Conservation (phyloP, 2,797 vertebrate genomes). For the Paguma larvata region DNA sequence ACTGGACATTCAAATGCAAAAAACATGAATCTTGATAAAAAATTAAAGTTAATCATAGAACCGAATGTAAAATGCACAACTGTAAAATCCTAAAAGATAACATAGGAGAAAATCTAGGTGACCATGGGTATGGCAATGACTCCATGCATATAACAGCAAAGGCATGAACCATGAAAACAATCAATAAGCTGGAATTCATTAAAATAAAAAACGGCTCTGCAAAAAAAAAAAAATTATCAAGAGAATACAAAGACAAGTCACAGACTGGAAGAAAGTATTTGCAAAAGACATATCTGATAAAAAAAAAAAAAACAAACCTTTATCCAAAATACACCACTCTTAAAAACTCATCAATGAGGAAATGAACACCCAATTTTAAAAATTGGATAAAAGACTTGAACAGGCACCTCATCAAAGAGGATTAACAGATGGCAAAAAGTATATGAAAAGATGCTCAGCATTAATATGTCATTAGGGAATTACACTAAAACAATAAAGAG, state of each 20-base stretch:
- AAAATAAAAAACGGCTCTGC: neutral
- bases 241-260: neutral
- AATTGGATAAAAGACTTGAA: neutral
- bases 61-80: neutral
- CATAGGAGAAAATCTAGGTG: neutral
- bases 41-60: neutral
- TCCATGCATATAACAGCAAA: neutral
- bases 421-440: neutral
- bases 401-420: neutral
- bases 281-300: neutral
- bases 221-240: neutral
- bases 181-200: neutral
- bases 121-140: neutral
- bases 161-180: neutral
- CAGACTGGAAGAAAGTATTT: neutral
- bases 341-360: neutral
- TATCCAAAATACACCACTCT: neutral
- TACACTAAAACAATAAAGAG: neutral
- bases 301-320: neutral
- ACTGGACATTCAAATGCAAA: neutral
- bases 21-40: neutral
- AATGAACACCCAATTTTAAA: neutral
- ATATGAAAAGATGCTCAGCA: neutral
- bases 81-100: neutral
- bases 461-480: neutral